Conservation (phyloP, 2,888 invertebrate genomes). For the Corythucha ciliata region DNA sequence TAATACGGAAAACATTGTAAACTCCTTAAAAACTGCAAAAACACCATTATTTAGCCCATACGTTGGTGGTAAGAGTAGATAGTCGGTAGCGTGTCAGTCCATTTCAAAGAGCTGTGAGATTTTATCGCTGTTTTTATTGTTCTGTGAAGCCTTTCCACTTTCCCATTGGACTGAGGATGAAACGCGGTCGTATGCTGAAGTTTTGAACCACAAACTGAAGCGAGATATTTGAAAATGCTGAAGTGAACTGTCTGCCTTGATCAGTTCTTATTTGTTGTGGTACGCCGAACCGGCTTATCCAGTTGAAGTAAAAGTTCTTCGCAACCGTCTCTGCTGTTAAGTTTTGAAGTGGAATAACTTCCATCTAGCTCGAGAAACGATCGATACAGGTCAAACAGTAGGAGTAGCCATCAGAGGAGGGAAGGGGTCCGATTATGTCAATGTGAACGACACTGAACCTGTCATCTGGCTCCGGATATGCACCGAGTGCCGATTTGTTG, state of each 20-base stretch:
- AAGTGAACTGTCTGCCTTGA: slow-evolving; percentile 40
- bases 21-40: too few species aligned
- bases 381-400: slow-evolving; percentile 40
- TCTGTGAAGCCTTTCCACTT: slow-evolving; percentile 42
- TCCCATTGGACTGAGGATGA: too few species aligned
- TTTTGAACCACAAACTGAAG: slow-evolving; percentile 31
- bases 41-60: too few species aligned
- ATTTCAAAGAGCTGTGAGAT: too few species aligned
- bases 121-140: slow-evolving; percentile 40
- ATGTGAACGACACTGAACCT: slow-evolving; percentile 42
- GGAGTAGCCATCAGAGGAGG: slow-evolving; percentile 35
- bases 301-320: slow-evolving; percentile 37
- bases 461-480: slow-evolving; percentile 32
- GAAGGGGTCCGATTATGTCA: slow-evolving; percentile 42
- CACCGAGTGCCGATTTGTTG: slow-evolving; percentile 29
- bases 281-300: slow-evolving; percentile 42
- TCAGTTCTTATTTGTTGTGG: slow-evolving; percentile 37
- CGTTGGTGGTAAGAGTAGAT: too few species aligned
- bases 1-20: too few species aligned
- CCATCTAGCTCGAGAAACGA: slow-evolving; percentile 40
- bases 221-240: slow-evolving; percentile 20
- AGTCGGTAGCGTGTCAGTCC: too few species aligned
- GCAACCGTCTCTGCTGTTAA: slow-evolving; percentile 41
- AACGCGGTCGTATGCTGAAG: slow-evolving; percentile 36
- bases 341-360: slow-evolving; percentile 38